Evolutionary conservation across 2,797 vertebrate genomes (phyloP), one percentile per base, ranked within the genome.

Genomic region (Allobates femoralis): DNA sequence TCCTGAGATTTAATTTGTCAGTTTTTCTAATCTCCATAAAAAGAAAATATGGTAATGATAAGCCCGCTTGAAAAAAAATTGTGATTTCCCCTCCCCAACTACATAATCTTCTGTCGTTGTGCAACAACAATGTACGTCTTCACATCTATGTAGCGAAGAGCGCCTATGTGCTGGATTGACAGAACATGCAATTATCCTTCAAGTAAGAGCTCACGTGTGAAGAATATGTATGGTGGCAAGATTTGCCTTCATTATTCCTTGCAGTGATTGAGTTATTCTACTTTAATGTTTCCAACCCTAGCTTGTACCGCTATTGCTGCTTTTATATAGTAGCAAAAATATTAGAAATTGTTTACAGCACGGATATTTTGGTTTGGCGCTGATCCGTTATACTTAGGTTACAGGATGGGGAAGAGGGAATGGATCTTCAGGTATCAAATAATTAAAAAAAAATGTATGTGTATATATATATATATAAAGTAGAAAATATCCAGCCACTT

Each of bases 1-100:
- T 93, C 90, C 16, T 3, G 91, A 92, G 94, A 93, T 92, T 92
- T 94, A 90, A 90, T 88, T 92, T 95, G 92, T 93, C 93, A 94
- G 93, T 93, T 92, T 94, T 92, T 92, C 93, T 94, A 91, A 93
- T 81, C 87, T 88, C 91, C 84, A 90, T 92, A 92, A 89, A 94
- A 94, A 93, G 90, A 93, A 94, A 93, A 91, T 83, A 60, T 89
- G 85, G 91, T 92, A 92, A 91, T 92, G 92, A 92, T 86, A 87
- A 80, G 81, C 69, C 76, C 85, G 89, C 89, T 93, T 66, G 86
- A 89, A 92, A 88, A 88, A 85, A 88, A 88, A 85, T 76, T 76
- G 82, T 79, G 67, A 60, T 62, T 50, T 37, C n/a, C 81, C 81
- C 90, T 84, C 83, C 69, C 69, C 81, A 83, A 60, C 81, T 50